Percentiles rank a stretch among this genome's conserved stretches.
phyloP scores from a whole-genome alignment of 2,797 vertebrate species.

The Ctenosaura bakeri region DNA sequence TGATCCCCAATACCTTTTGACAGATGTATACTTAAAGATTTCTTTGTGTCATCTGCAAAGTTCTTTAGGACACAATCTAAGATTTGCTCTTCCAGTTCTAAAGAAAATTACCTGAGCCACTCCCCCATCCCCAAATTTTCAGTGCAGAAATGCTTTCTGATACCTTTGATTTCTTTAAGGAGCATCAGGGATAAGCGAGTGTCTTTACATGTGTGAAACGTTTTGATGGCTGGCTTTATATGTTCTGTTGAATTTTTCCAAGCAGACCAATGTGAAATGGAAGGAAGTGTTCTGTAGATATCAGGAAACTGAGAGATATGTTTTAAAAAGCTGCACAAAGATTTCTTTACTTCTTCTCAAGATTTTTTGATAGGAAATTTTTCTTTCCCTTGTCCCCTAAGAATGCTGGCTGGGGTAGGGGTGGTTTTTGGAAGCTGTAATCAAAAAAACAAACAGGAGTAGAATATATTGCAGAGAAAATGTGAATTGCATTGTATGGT shows the following conservation, averaged over 20 bases:
- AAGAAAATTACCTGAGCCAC: neutral
- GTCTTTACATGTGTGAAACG: neutral
- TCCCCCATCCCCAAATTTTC: neutral
- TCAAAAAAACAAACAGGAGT: no score
- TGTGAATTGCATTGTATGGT: neutral
- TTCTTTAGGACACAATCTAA: neutral
- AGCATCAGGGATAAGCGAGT: neutral
- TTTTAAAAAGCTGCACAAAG: neutral
- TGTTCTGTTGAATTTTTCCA: neutral
- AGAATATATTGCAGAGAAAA: no score
- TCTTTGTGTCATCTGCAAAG: neutral
- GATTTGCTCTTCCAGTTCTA: neutral
- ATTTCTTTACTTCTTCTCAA: neutral
- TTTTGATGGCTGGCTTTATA: neutral
- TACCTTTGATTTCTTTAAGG: neutral
- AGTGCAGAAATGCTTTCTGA: neutral
- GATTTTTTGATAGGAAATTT: no score
- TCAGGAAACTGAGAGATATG: neutral
- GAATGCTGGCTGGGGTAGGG: no score
- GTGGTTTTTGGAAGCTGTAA: no score
- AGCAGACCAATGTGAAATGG: neutral
- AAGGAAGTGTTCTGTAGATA: neutral
- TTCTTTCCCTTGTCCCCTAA: no score
- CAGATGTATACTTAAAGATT: neutral
- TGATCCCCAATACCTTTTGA: neutral